These are phyloP conservation scores for Panulirus ornatus DNA, from an alignment of 1,140 invertebrate species.

Conservation along the genomic window DNA sequence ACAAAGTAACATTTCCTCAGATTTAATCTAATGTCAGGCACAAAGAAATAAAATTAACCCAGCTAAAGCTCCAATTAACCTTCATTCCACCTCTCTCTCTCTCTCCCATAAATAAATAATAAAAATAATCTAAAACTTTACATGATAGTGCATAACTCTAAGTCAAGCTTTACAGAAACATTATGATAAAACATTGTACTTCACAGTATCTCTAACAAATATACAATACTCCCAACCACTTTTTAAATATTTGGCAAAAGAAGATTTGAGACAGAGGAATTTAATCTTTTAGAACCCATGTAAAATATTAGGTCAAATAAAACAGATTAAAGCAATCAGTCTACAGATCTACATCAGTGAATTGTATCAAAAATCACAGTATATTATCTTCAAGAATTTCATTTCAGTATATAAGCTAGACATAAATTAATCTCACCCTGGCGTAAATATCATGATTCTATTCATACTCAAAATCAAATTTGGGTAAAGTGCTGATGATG, in stretches of 20 bases:
- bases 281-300: no score
- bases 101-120: conserved; percentile 15
- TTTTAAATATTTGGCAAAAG: no score
- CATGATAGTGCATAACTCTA: conserved; percentile 9
- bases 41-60: conserved; percentile 2
- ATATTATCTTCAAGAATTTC: no score
- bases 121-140: conserved; percentile 15
- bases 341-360: no score
- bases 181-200: neutral
- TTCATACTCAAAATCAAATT: neutral
- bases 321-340: no score
- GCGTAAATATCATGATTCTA: neutral
- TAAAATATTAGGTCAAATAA: no score
- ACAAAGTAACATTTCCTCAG: neutral
- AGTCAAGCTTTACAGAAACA: neutral
- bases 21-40: conserved; percentile 5
- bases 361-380: neutral
- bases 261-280: no score
- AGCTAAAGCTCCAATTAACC: neutral
- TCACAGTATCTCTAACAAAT: neutral
- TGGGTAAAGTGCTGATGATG: neutral
- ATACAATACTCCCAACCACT: neutral
- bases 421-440: no score
- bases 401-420: no score
- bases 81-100: neutral